A percentile compares a stretch with the other conserved stretches of the same genome.
phyloP scores from a whole-genome alignment of 2,888 invertebrate species.

The Euphydryas editha region DNA sequence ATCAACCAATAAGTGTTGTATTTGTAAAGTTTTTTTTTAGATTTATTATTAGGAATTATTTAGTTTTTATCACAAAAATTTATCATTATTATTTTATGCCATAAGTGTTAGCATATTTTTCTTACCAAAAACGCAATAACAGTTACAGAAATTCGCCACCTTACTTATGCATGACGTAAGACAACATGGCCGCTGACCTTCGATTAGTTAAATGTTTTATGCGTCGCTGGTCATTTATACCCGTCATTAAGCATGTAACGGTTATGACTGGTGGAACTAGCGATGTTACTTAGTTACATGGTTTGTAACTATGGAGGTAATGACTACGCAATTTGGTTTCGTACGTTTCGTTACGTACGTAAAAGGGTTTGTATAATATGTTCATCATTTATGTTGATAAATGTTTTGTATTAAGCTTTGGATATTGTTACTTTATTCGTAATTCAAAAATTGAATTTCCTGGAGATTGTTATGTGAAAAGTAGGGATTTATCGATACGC shows the following conservation, averaged over 20 bases:
- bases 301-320: slow-evolving; percentile 26
- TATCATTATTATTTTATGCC: too few relatives aligned
- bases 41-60: too few relatives aligned
- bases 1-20: too few relatives aligned
- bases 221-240: slow-evolving; percentile 63
- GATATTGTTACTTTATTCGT: too few relatives aligned
- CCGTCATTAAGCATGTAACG: slow-evolving; percentile 72
- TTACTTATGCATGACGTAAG: slow-evolving; percentile 50
- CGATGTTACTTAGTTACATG: slow-evolving; percentile 24
- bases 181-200: slow-evolving; percentile 57
- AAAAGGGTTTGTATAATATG: not conserved
- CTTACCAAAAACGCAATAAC: not conserved
- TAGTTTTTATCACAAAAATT: too few relatives aligned
- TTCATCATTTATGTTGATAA: not conserved
- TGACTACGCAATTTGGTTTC: slow-evolving; percentile 15
- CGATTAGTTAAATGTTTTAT: slow-evolving; percentile 77
- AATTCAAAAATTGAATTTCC: too few relatives aligned
- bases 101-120: too few relatives aligned
- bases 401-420: too few relatives aligned
- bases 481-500: too few relatives aligned
- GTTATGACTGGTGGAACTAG: slow-evolving; percentile 57
- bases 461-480: too few relatives aligned
- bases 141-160: not conserved
- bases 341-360: not conserved
- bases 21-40: too few relatives aligned